Base-by-base conservation (phyloP, 2,888 invertebrate species). In the Harpalus rufipes region DNA sequence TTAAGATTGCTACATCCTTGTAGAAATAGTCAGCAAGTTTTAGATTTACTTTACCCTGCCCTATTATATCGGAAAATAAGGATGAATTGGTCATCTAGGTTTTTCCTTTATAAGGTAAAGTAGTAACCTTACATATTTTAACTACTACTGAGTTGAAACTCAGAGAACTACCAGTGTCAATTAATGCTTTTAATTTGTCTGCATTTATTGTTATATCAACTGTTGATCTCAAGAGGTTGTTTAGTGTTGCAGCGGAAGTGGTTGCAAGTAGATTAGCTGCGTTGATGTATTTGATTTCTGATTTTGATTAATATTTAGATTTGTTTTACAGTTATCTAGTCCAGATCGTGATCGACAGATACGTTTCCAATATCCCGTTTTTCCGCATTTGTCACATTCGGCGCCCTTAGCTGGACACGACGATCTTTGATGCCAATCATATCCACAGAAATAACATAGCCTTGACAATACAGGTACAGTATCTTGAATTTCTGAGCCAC, bases 141-240 rank as follows among this genome's bases (percentile, higher is more conserved):
- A 58, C 58, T 5, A 58, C 7, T 4, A 12, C 12, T 7, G 5
- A 58, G 12, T 58, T 58, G 58, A 58, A 58, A 58, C 58, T 58
- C 58, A 58, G 12, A 14, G 58, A 58, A 58, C 58, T 58, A 5
- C 58, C 58, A 14, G 58, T 58, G 14, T 58, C 58, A n/a, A 58
- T 58, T 58, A 58, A 14, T 58, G 12, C 58, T 12, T 12, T 58
- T 14, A 58, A 58, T 58, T 58, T 58, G 12, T 7, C 14, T 58
- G 4, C 58, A 58, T 58, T 58, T n/a, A 58, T 58, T 5, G 12
- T 58, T 14, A 58, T 58, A n/a, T 12, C 58, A n/a, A 14, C n/a
- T 58, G 14, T 12, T 58, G 58, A 58, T 14, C 14, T 58, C 14
- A 14, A 58, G 12, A 58, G 58, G 12, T 12, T n/a, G 5, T 58